Evolutionary conservation across 2,888 invertebrate genomes (phyloP).

Genomic region (Napeogenes sylphis): DNA sequence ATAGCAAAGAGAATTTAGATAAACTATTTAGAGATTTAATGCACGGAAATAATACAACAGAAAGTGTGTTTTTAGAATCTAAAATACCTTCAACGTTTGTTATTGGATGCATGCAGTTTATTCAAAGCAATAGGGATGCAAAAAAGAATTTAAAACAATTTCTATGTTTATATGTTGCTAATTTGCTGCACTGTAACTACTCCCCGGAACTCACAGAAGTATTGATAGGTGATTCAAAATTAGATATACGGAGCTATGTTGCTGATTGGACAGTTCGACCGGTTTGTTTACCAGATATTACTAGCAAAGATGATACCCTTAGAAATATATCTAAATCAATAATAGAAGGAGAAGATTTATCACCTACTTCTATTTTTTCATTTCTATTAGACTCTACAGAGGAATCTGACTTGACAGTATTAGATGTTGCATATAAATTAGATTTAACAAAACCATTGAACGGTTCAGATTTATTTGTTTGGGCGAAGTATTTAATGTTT

Average conservation of each 20-base stretch:
- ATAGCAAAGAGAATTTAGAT: conserved; percentile 49
- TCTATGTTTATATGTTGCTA: conserved; percentile 64
- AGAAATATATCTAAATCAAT: conserved; percentile 63
- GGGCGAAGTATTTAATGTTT: conserved; percentile 66
- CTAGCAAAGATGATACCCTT: conserved; percentile 50
- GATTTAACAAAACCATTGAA: conserved; percentile 42
- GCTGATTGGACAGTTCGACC: conserved; percentile 67
- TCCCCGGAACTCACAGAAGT: conserved; percentile 69
- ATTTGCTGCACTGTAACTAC: conserved; percentile 80
- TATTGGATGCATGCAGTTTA: conserved; percentile 62
- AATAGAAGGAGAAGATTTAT: conserved; percentile 50
- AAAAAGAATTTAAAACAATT: conserved; percentile 62
- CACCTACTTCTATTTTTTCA: conserved; percentile 52
- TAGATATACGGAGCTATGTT: conserved; percentile 70
- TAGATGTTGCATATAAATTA: conserved; percentile 46
- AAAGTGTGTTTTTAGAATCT: conserved; percentile 57
- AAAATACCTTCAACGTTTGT: conserved; percentile 66
- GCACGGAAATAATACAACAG: conserved; percentile 52
- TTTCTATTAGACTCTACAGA: conserved; percentile 41
- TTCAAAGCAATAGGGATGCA: conserved; percentile 52
- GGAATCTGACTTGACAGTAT: conserved; percentile 45
- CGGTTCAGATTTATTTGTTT: conserved; percentile 58
- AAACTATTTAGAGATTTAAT: conserved; percentile 63
- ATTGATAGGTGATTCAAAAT: conserved; percentile 67
- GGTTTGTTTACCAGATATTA: conserved; percentile 48